Conservation (phyloP, 1,140 invertebrate species). For the Druon quercuslanigerum region DNA sequence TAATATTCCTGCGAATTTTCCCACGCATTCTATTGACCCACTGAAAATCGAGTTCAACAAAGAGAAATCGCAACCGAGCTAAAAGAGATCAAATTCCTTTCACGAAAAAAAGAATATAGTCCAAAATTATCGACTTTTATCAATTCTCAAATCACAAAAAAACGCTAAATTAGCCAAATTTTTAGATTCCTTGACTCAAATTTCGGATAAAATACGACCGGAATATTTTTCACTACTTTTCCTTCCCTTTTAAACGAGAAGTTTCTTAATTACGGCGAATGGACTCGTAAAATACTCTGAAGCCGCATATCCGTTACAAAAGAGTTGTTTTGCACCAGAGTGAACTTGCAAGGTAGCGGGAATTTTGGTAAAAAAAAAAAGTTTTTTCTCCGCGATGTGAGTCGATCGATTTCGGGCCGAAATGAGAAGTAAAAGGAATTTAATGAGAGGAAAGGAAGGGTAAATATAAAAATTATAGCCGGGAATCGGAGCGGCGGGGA, state of each 20-base stretch:
- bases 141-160: too few relatives aligned
- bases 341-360: constrained; percentile 3
- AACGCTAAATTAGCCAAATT: too few relatives aligned
- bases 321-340: constrained; percentile 8
- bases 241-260: not conserved
- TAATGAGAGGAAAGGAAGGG: not conserved
- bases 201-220: too few relatives aligned
- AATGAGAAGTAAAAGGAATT: constrained; percentile 6
- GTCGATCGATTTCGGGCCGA: not conserved
- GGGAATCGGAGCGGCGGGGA: constrained; percentile 57
- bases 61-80: too few relatives aligned
- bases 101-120: too few relatives aligned
- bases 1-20: too few relatives aligned
- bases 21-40: too few relatives aligned
- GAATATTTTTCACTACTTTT: too few relatives aligned
- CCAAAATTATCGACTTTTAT: too few relatives aligned
- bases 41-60: too few relatives aligned
- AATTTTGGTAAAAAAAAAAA: not conserved
- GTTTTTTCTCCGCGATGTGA: not conserved
- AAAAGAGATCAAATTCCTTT: too few relatives aligned
- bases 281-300: not conserved
- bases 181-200: too few relatives aligned
- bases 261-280: not conserved
- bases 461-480: constrained; percentile 39
- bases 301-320: constrained; percentile 10